Evolutionary conservation across 2,113 vertebrate species (phyloP), one percentile per base, ranked within the genome.

Genomic region (Alaudala cheleensis): DNA sequence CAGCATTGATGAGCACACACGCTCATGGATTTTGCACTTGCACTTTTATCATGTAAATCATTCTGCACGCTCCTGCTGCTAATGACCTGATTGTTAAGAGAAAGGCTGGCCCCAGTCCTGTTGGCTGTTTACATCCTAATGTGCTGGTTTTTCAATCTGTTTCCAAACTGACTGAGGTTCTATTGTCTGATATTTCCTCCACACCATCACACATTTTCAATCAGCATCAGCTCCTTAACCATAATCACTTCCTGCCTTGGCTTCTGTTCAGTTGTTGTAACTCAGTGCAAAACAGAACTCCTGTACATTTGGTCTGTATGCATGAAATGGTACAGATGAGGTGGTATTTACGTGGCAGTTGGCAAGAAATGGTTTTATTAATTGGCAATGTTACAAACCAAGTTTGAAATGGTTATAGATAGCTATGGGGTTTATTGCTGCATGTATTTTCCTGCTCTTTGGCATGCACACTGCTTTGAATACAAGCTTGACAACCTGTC

Each of bases 221-320:
- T 95, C 58, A 45, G 54, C 84, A 77, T 44, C 87, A 57, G 79
- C 92, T 93, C 79, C 79, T 93, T 24, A 53, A 66, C 54, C 50
- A 34, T 88, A 65, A 93, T 92, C 33, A 76, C 94, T 96, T 97
- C 93, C 96, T 80, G 61, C 51, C 26, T 69, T 95, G 94, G 94
- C 84, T 82, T 77, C 66, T 80, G 71, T 47, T 92, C 81, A 94
- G 78, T 45, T 4, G 4, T 40, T 24, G 45, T 53, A 74, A 25
- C 44, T 81, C 8, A 0, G 53, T 44, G 37, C 70, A 79, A 37
- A 92, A 66, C 40, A 47, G 20, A 73, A 47, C 11, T 61, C 57
- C 44, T 1, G 1, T 34, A 22, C 15, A 14, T 65, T 70, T 4
- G 0, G 23, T 26, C 22, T 33, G 17, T 22, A 11, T 12, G 34